These are phyloP conservation scores for Synanceia verrucosa DNA, from an alignment of 2,797 vertebrate species.

Conservation along the genomic window DNA sequence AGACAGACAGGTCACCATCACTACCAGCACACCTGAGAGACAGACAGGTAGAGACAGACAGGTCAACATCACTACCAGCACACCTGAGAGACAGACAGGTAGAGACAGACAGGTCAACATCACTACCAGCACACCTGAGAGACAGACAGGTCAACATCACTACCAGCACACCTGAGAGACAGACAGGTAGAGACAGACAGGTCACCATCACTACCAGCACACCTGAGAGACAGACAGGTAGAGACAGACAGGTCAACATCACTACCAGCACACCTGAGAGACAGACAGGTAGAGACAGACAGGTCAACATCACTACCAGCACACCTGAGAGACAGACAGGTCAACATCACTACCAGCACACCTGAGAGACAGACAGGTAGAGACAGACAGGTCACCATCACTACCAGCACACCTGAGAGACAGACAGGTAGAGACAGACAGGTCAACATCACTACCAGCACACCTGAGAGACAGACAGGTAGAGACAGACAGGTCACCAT, in stretches of 20 bases:
- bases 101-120: not conserved
- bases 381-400: not conserved
- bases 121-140: not conserved
- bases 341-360: no score
- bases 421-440: not conserved
- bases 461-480: not conserved
- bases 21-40: not conserved
- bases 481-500: not conserved
- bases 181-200: not conserved
- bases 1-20: not conserved
- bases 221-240: no score
- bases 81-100: not conserved
- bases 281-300: not conserved
- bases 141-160: not conserved
- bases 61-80: not conserved
- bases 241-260: not conserved
- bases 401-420: not conserved
- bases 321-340: conserved; percentile 67
- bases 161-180: no score
- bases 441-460: no score
- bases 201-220: not conserved
- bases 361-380: not conserved
- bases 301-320: no score
- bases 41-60: not conserved
- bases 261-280: no score